Percentiles rank a stretch among this genome's conserved stretches.
Evolutionary conservation across 2,113 vertebrate genomes (phyloP).

Genomic region (Leptosomus discolor): DNA sequence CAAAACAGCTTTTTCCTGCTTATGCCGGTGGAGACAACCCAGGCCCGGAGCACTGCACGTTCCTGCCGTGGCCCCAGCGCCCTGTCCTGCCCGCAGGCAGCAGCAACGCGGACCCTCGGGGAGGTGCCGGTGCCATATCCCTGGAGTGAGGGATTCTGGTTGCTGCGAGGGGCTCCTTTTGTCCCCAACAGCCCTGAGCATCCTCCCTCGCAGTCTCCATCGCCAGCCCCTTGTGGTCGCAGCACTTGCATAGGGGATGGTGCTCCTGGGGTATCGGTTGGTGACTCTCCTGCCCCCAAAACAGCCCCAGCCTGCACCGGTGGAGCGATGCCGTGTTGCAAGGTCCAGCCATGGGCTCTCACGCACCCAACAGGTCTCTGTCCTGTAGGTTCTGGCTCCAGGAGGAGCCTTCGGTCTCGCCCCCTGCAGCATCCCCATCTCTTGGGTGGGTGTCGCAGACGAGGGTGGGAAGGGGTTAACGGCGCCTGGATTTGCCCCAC

Average conservation of each 20-base stretch:
- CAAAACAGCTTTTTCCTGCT: conserved; percentile 62
- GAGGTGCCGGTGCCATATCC: rapidly evolving
- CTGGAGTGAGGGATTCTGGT: neutral
- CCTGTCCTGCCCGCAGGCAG: neutral
- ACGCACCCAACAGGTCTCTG: neutral
- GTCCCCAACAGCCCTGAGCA: neutral
- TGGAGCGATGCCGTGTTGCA: rapidly evolving
- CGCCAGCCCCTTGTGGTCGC: rapidly evolving
- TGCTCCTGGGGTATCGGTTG: rapidly evolving
- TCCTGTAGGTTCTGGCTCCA: neutral
- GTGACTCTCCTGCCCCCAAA: neutral
- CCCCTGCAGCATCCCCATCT: rapidly evolving
- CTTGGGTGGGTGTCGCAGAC: rapidly evolving
- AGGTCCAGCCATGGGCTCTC: neutral
- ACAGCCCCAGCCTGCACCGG: rapidly evolving
- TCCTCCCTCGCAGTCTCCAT: rapidly evolving
- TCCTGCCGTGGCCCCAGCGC: neutral
- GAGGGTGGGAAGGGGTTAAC: neutral
- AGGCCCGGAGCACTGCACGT: neutral
- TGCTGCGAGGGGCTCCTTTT: neutral
- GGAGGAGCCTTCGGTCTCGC: rapidly evolving
- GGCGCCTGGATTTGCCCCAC: rapidly evolving
- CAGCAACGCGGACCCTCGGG: rapidly evolving
- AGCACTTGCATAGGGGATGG: neutral
- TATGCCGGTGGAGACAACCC: neutral